phyloP scores from a whole-genome alignment of 1,140 invertebrate genomes.

The Cydia splendana region DNA sequence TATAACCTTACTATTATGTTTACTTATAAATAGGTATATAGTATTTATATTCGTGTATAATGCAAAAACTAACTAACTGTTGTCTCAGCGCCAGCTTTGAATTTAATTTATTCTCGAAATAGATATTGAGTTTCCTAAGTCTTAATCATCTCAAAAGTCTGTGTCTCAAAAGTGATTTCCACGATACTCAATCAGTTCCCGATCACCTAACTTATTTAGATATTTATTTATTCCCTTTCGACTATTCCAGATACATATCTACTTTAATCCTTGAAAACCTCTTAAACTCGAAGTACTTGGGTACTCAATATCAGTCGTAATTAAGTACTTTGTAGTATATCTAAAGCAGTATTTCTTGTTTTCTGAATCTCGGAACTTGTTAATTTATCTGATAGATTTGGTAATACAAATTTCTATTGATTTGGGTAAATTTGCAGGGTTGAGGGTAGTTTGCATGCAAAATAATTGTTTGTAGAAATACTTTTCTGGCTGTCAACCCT shows the following conservation, averaged over 20 bases:
- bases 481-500: no score
- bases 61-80: no score
- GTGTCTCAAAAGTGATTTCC: not conserved
- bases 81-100: no score
- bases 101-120: no score
- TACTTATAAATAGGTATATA: no score
- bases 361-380: not conserved
- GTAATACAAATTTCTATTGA: not conserved
- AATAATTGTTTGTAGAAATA: no score
- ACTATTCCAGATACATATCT: conserved; percentile 6
- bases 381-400: not conserved
- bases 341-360: not conserved
- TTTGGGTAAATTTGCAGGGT: not conserved
- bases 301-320: not conserved
- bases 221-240: not conserved
- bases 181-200: not conserved
- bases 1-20: no score
- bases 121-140: no score
- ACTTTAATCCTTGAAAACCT: not conserved
- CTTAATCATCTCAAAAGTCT: not conserved
- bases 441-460: no score
- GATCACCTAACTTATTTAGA: not conserved
- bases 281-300: not conserved
- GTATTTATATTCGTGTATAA: no score
- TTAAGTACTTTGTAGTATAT: not conserved